Conservation (phyloP, 2,888 invertebrate genomes). For the Clivina fossor region DNA sequence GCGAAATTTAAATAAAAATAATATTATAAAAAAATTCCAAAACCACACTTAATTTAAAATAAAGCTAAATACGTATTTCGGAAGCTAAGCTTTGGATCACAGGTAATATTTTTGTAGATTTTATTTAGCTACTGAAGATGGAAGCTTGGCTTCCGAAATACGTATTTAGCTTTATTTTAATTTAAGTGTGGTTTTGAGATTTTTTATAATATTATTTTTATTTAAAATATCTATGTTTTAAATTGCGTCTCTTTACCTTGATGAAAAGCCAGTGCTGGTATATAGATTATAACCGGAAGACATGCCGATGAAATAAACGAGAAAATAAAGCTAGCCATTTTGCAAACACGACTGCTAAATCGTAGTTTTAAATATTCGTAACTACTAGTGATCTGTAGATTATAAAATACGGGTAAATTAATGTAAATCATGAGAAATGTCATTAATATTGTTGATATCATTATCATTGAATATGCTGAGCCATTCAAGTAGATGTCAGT, state of each 20-base stretch:
- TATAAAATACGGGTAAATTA: constrained; percentile 65
- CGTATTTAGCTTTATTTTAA: too few species aligned
- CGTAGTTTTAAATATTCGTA: constrained; percentile 65
- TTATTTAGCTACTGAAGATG: too few species aligned
- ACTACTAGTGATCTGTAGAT: constrained; percentile 64
- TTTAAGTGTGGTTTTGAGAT: too few species aligned
- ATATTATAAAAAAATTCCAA: too few species aligned
- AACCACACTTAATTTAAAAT: too few species aligned
- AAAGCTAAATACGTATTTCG: too few species aligned
- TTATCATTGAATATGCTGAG: constrained; percentile 58
- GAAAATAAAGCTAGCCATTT: constrained; percentile 60
- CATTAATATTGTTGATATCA: constrained; percentile 51
- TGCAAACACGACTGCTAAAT: constrained; percentile 59
- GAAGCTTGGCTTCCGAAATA: too few species aligned
- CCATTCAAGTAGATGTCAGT: constrained; percentile 71
- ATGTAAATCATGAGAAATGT: constrained; percentile 46
- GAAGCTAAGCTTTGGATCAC: too few species aligned
- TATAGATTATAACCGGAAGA: constrained; percentile 66
- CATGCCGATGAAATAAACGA: constrained; percentile 59
- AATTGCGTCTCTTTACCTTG: constrained; percentile 56
- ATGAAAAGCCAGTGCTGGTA: constrained; percentile 65
- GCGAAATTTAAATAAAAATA: too few species aligned
- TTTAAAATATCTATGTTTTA: too few species aligned
- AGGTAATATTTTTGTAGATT: too few species aligned
- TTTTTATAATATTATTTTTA: too few species aligned